A percentile compares a stretch with the other conserved stretches of the same genome.
These are phyloP conservation scores for Alexandromys fortis DNA, from an alignment of 2,113 vertebrate species.

Conservation along the genomic window DNA sequence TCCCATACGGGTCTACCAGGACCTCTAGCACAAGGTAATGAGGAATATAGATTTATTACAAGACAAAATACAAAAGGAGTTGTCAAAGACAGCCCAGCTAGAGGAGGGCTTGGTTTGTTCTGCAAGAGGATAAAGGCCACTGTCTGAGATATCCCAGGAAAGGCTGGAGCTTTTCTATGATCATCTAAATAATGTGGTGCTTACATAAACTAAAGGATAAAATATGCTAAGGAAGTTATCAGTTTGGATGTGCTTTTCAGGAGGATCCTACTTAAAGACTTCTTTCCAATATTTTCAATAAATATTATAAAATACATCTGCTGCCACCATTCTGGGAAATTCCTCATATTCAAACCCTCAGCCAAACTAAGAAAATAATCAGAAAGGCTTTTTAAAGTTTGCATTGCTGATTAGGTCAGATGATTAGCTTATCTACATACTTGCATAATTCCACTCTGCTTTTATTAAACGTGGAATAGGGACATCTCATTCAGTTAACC, in stretches of 20 bases:
- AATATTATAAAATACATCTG: constrained; percentile 82
- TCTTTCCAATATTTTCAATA: constrained; percentile 82
- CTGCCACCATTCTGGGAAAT: constrained; percentile 67
- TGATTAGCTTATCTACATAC: constrained; percentile 79
- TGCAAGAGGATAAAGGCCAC: constrained; percentile 38
- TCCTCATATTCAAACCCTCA: constrained; percentile 74
- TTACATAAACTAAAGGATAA: constrained; percentile 70
- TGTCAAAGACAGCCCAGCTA: background rate
- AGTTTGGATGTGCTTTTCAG: constrained; percentile 74
- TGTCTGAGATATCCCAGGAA: constrained; percentile 20
- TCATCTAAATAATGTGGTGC: constrained; percentile 62
- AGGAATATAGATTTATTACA: background rate
- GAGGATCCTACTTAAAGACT: constrained; percentile 71
- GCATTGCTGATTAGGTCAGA: constrained; percentile 81
- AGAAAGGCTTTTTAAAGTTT: constrained; percentile 75
- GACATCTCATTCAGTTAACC: constrained; percentile 59
- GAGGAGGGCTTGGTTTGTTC: background rate
- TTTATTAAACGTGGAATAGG: constrained; percentile 65
- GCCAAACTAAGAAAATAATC: constrained; percentile 77
- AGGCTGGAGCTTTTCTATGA: background rate
- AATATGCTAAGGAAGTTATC: constrained; percentile 71
- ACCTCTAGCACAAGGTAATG: background rate
- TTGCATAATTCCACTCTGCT: constrained; percentile 76
- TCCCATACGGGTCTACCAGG: background rate
- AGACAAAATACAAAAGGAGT: background rate